phyloP scores from a whole-genome alignment of 1,140 invertebrate species.

The Colletes latitarsis region DNA sequence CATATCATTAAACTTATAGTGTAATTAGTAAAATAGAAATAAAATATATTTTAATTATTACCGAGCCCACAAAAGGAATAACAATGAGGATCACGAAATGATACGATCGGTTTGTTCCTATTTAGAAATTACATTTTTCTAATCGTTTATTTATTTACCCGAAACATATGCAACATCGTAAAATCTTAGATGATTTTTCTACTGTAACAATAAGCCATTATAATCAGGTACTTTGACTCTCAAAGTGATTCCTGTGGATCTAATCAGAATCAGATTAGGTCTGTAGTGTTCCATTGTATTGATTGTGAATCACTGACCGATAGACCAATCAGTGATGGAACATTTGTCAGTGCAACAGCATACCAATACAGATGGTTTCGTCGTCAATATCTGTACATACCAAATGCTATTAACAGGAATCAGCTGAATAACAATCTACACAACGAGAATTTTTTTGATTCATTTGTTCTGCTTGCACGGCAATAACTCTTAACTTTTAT shows the following conservation, averaged over 20 bases:
- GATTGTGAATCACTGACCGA: constrained; percentile 17
- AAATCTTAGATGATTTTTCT: background rate
- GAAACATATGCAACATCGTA: background rate
- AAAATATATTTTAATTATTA: too few relatives aligned
- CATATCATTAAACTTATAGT: too few relatives aligned
- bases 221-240: background rate
- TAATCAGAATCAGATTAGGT: constrained; percentile 40
- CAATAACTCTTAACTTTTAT: background rate
- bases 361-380: constrained; percentile 28
- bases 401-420: constrained; percentile 7
- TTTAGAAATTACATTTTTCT: too few relatives aligned
- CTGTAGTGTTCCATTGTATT: constrained; percentile 25
- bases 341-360: constrained; percentile 23
- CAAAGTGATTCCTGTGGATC: constrained; percentile 26
- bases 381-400: background rate
- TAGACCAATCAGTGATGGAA: constrained; percentile 35
- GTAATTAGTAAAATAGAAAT: too few relatives aligned
- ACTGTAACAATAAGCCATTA: too few relatives aligned
- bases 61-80: too few relatives aligned
- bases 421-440: background rate
- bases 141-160: background rate
- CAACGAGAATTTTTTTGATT: background rate
- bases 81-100: too few relatives aligned
- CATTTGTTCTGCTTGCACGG: too few relatives aligned
- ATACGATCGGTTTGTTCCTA: too few relatives aligned